phyloP scores from a whole-genome alignment of 2,113 vertebrate genomes.

The Gavialis gangeticus region DNA sequence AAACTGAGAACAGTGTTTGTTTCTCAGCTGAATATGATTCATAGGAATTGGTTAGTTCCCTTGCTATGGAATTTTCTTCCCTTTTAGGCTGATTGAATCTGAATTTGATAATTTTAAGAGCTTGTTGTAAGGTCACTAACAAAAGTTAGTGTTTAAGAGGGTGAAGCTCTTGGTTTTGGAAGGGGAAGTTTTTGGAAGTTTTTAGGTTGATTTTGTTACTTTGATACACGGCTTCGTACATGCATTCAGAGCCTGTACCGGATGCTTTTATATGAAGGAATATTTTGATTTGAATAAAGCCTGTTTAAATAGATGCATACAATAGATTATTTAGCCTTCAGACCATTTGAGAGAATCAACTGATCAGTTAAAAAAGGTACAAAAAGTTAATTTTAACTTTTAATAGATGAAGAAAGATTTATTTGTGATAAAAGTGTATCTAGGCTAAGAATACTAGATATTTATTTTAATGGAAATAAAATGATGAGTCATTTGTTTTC shows the following conservation, averaged over 20 bases:
- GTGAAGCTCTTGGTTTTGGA: neutral
- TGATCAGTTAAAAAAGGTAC: neutral
- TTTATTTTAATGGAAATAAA: neutral
- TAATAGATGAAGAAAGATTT: neutral
- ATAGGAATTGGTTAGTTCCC: too few species aligned
- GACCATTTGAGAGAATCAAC: neutral
- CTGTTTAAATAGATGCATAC: too few species aligned
- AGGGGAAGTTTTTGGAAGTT: neutral
- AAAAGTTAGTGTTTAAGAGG: too few species aligned
- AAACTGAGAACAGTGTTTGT: neutral
- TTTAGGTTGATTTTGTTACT: neutral
- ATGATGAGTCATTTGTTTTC: constrained; percentile 27
- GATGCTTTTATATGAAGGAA: neutral
- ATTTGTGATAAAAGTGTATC: neutral
- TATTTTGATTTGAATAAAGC: neutral
- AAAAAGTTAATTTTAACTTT: neutral
- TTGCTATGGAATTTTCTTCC: neutral
- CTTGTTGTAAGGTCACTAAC: neutral
- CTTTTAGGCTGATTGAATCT: neutral
- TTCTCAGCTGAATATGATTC: too few species aligned
- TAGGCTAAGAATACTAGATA: neutral
- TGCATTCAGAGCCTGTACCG: neutral
- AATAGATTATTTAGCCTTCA: neutral
- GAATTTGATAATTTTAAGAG: neutral
- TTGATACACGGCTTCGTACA: neutral